A percentile compares a stretch with the other conserved stretches of the same genome.
These are phyloP conservation scores for Lepus townsendii DNA, from an alignment of 2,797 vertebrate species.

Conservation along the genomic window DNA sequence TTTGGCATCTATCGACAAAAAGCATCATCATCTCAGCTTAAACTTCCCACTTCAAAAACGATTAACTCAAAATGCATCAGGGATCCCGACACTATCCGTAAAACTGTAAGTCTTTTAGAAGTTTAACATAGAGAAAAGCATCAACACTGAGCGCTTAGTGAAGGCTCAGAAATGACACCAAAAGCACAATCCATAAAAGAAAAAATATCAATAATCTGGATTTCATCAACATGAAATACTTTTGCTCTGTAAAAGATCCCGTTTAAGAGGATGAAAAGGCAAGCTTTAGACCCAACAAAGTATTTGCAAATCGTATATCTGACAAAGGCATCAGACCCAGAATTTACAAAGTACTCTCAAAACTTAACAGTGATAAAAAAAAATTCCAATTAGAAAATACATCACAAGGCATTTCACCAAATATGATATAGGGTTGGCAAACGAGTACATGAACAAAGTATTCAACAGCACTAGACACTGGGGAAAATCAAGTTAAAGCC, in stretches of 20 bases:
- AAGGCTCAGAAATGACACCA: not conserved
- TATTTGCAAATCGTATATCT: not conserved
- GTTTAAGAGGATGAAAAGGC: not conserved
- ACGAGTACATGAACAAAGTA: not conserved
- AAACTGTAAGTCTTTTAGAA: not conserved
- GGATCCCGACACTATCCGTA: not conserved
- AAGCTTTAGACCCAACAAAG: not conserved
- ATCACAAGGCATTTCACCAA: not conserved
- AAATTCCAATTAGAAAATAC: not conserved
- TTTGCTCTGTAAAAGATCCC: not conserved
- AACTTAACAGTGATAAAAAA: not conserved
- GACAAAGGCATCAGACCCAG: not conserved
- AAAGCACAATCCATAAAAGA: not conserved
- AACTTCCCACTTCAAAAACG: not conserved
- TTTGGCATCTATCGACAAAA: not conserved
- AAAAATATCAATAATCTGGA: not conserved
- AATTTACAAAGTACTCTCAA: slow-evolving; percentile 18
- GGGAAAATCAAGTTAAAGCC: not conserved
- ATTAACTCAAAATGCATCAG: not conserved
- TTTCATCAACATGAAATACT: not conserved
- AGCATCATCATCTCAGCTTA: not conserved
- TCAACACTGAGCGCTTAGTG: not conserved
- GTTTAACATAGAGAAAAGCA: not conserved
- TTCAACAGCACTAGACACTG: not conserved
- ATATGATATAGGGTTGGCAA: not conserved